Base-by-base conservation (phyloP, 2,888 invertebrate species). In the Cyclophora albipunctata region DNA sequence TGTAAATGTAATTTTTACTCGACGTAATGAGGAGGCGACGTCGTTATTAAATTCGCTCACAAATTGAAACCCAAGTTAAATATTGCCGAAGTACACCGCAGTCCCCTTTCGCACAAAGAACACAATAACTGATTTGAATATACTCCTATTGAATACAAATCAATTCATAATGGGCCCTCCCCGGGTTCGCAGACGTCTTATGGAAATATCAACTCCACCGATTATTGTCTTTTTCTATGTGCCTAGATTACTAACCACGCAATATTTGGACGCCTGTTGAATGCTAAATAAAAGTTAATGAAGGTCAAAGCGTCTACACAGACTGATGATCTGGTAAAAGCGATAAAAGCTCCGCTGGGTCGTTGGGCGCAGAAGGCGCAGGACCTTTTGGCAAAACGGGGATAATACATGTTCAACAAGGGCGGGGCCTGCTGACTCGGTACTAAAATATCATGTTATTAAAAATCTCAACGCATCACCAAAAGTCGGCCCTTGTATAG, bases 41-140 rank as follows among this genome's bases (percentile, higher is more conserved):
- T 37, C 37, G 37, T 37, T 37, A 37, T 42, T 46, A 40, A 52
- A 51, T 53, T 46, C 46, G 48, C 49, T 48, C 46, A 46, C 46
- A 49, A 41, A 46, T 55, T 45, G 48, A 43, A 50, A 49, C 55
- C 47, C 40, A 37, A 46, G 46, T 52, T 52, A 59, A 67, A 66
- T 58, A 67, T 58, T 58, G 60, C 51, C 58, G 60, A 53, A 58
- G 54, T 57, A 58, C 55, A 62, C 63, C 58, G 51, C 54, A 60
- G 71, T 63, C 64, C 70, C 73, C 68, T 68, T 68, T 69, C 61
- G 65, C 64, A 67, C 68, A 77, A 74, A 78, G 75, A 74, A 75
- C 69, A 81, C 78, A 81, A 79, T 78, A 75, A 79, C 79, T 79
- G 70, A 80, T 81, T 81, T 81, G 76, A 81, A 81, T 81, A 76